Percentiles rank a stretch among this genome's conserved stretches.
Conservation (phyloP, 2,113 vertebrate genomes). For the Calypte anna region DNA sequence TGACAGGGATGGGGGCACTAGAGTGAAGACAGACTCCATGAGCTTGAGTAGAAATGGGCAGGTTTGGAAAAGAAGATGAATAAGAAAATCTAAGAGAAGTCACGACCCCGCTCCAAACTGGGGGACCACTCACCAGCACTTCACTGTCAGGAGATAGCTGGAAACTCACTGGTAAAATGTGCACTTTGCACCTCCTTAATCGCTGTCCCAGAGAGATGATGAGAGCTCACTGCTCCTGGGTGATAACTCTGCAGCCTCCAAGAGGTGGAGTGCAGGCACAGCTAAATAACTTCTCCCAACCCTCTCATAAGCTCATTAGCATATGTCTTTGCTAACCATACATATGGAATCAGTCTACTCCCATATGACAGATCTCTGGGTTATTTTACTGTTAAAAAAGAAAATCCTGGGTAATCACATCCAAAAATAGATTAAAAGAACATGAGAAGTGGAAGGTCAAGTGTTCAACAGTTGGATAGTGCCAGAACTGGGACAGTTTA, state of each 20-base stretch:
- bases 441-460: constrained; percentile 33
- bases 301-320: constrained; percentile 8
- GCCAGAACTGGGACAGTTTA: constrained; percentile 42
- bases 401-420: background rate
- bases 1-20: background rate
- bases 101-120: background rate
- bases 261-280: background rate
- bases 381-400: background rate
- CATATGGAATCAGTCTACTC: background rate
- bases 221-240: background rate
- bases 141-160: background rate
- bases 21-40: background rate
- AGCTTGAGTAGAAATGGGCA: background rate
- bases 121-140: background rate
- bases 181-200: background rate
- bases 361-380: background rate
- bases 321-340: background rate
- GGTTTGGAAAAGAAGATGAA: background rate
- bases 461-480: constrained; percentile 34
- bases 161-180: background rate
- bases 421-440: constrained; percentile 45
- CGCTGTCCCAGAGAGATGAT: background rate
- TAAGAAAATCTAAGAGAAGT: background rate
- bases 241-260: background rate
- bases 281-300: background rate